Evolutionary conservation across 2,797 vertebrate genomes (phyloP).

Genomic region (Periparus ater): DNA sequence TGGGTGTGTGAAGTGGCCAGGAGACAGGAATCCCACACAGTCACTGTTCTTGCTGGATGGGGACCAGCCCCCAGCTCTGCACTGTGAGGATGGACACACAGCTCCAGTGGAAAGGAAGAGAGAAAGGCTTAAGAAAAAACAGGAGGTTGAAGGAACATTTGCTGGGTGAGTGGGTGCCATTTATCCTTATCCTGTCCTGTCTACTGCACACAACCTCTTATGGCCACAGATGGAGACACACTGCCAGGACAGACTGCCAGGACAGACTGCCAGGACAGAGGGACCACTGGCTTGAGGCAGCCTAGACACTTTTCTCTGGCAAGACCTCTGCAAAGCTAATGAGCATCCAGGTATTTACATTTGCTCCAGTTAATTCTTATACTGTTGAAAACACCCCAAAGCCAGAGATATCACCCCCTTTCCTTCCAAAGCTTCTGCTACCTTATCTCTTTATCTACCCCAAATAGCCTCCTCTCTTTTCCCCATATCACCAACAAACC

Average conservation of each 20-base stretch:
- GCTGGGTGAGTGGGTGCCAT: background rate
- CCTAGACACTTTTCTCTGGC: background rate
- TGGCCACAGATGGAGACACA: background rate
- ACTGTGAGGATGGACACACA: background rate
- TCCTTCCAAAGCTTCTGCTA: background rate
- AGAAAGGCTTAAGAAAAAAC: background rate
- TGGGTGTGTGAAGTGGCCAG: slow-evolving; percentile 6
- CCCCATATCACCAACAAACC: background rate
- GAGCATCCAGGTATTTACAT: background rate
- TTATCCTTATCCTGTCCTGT: background rate
- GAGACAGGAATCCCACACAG: background rate
- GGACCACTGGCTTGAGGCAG: background rate
- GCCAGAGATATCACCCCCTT: background rate
- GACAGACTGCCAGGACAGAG: background rate
- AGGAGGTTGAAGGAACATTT: background rate
- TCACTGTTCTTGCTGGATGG: background rate
- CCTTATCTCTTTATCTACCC: background rate
- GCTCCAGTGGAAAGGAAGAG: background rate
- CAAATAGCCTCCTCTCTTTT: background rate
- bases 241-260: background rate
- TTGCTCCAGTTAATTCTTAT: background rate
- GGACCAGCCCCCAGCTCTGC: background rate
- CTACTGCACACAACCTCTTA: background rate
- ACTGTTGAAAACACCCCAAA: background rate
- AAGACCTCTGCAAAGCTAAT: background rate